Base-by-base conservation (phyloP, 1,140 invertebrate genomes). In the Drosophila dunni region DNA sequence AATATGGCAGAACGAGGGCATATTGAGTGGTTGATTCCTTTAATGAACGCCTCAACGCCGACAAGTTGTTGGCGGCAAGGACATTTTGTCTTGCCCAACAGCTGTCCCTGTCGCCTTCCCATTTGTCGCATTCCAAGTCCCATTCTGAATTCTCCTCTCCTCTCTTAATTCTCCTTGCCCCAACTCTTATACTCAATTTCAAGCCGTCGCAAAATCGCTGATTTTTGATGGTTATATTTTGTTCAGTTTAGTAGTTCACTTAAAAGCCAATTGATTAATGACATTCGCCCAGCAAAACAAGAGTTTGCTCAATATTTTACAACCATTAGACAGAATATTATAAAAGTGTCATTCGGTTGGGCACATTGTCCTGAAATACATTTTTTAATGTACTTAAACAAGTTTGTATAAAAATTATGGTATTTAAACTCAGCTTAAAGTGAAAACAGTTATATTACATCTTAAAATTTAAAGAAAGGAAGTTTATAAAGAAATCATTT, bases 21-120 rank as follows among this genome's bases (percentile, higher is more conserved):
- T 75, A 67, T 66, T 72, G 77, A 80, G 77, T 79, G 72, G 44
- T 76, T 80, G 77, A 80, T 80, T 80, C 66, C 78, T 68, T 44
- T 79, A 79, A 79, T 80, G 78, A 80, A 79, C 74, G 78, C 72
- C 66, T 79, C 71, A 79, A 75, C 70, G 77, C 78, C 66, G 78
- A 79, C 78, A 79, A 79, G 64, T 79, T 79, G 78, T 79, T 79
- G 68, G 78, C 65, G 38, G 63, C 70, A 71, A 57, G 60, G 75
- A 67, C 69, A 79, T 64, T 64, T 61, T 40, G 53, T 29, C 61
- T 54, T 44, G 36, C 44, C 46, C 38, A 17, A 36, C 74, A 77
- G 73, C 69, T 64, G 75, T 45, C 56, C 36, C 15, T 20, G 40
- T 45, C 57, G 24, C 57, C 24, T 33, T 45, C 20, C 20, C 53